Evolutionary conservation across 1,140 invertebrate genomes (phyloP).

Genomic region (Drosophila quadrilineata): DNA sequence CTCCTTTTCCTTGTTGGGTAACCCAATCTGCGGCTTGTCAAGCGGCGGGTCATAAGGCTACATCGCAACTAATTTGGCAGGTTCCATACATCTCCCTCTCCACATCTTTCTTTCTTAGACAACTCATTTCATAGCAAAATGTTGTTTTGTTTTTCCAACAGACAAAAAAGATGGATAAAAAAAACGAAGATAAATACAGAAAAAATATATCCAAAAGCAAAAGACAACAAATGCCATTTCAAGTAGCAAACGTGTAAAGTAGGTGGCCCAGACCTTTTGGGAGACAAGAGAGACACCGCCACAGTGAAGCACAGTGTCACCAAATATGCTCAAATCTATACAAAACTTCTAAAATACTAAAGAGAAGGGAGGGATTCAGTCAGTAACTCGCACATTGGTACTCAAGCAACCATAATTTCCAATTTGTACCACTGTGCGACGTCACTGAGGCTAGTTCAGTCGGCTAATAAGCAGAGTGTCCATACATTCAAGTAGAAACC

Average conservation of each 20-base stretch:
- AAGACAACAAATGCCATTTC: conserved; percentile 77
- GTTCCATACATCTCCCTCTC: conserved; percentile 2
- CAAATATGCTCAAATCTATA: no score
- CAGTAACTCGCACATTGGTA: no score
- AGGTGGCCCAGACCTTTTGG: conserved; percentile 74
- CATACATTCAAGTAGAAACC: conserved; percentile 50
- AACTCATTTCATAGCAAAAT: conserved; percentile 1
- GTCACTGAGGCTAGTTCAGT: conserved; percentile 33
- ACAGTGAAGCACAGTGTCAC: conserved; percentile 40
- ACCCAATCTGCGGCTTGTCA: conserved; percentile 72
- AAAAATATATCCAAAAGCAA: conserved; percentile 39
- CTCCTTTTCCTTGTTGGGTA: conserved; percentile 50
- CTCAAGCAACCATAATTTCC: no score
- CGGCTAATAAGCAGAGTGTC: conserved; percentile 69
- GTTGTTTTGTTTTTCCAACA: conserved; percentile 60
- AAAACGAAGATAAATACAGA: conserved; percentile 21
- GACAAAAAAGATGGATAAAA: conserved; percentile 31
- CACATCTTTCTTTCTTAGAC: neutral
- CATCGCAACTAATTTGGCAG: conserved; percentile 70
- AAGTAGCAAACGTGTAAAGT: conserved; percentile 77
- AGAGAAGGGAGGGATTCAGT: no score
- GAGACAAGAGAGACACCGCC: conserved; percentile 35
- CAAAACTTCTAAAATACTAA: no score
- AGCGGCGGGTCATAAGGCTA: conserved; percentile 64
- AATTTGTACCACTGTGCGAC: conserved; percentile 41